These are phyloP conservation scores for Sinodicranocentrus sp. DNA, from an alignment of 2,888 invertebrate genomes.

Conservation along the genomic window DNA sequence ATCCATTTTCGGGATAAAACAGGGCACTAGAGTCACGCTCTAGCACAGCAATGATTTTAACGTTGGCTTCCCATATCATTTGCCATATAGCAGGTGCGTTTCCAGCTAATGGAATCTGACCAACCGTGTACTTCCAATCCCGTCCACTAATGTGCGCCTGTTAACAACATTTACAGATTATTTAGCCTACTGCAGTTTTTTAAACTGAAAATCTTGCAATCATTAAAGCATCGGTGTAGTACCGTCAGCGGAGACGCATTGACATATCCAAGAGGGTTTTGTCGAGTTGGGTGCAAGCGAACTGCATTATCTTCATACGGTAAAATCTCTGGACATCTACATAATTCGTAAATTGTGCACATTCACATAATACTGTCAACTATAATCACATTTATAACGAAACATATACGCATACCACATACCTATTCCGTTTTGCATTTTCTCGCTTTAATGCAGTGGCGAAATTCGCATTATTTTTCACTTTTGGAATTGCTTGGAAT, in stretches of 20 bases:
- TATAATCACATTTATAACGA: too few species aligned
- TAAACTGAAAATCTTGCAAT: too few species aligned
- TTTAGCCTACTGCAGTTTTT: too few species aligned
- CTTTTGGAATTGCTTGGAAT: conserved; percentile 90
- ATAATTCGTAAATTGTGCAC: too few species aligned
- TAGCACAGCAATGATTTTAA: conserved; percentile 88
- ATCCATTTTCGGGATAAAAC: conserved; percentile 76
- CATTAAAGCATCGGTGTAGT: too few species aligned
- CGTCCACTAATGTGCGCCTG: conserved; percentile 90
- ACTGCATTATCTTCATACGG: conserved; percentile 96
- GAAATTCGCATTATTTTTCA: conserved; percentile 85
- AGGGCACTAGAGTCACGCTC: conserved; percentile 79
- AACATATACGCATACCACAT: conserved; percentile 23
- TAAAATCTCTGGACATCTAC: conserved; percentile 85
- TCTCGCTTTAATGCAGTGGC: conserved; percentile 87
- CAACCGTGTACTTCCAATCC: conserved; percentile 91
- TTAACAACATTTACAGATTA: too few species aligned
- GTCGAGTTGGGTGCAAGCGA: conserved; percentile 87
- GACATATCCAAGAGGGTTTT: conserved; percentile 92
- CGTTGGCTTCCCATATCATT: conserved; percentile 93
- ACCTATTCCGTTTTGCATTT: conserved; percentile 81
- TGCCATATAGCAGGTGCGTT: conserved; percentile 89
- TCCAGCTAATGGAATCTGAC: conserved; percentile 84
- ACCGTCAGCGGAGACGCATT: conserved; percentile 95
- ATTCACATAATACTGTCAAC: too few species aligned